Percentiles rank a stretch among this genome's conserved stretches.
phyloP scores from a whole-genome alignment of 1,140 invertebrate genomes.

The Tetranychus urticae region DNA sequence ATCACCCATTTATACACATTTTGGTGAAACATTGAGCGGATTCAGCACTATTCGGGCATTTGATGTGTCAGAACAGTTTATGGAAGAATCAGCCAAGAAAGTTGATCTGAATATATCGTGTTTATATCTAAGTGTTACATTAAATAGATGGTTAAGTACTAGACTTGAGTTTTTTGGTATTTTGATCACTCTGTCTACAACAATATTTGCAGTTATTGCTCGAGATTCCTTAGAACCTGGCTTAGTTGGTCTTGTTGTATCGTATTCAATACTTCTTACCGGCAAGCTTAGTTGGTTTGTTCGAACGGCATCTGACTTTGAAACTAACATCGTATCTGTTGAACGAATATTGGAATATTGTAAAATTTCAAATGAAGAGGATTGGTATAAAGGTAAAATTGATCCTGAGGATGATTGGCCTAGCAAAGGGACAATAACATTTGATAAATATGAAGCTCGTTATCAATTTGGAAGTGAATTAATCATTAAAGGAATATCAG shows the following conservation, averaged over 20 bases:
- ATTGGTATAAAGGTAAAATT: not conserved
- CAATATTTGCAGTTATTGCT: not conserved
- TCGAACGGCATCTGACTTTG: slow-evolving; percentile 32
- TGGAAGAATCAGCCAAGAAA: slow-evolving; percentile 19
- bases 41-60: slow-evolving; percentile 26
- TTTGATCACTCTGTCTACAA: slow-evolving; percentile 26
- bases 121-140: slow-evolving; percentile 22
- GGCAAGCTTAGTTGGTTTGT: slow-evolving; percentile 32
- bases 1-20: slow-evolving; percentile 93
- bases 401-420: not conserved
- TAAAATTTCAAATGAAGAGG: slow-evolving; percentile 22
- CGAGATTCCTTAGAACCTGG: slow-evolving; percentile 35
- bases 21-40: slow-evolving; percentile 69
- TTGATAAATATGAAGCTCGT: slow-evolving; percentile 2
- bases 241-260: slow-evolving; percentile 41
- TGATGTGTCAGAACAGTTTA: slow-evolving; percentile 15
- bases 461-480: not conserved
- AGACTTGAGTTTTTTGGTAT: slow-evolving; percentile 29
- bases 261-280: slow-evolving; percentile 20
- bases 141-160: slow-evolving; percentile 24
- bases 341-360: slow-evolving; percentile 35
- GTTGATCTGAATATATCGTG: slow-evolving; percentile 28
- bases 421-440: not conserved
- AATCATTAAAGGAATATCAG: not conserved
- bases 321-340: slow-evolving; percentile 37